Base-by-base conservation (phyloP, 2,888 invertebrate species). In the Hecatera dysodea region DNA sequence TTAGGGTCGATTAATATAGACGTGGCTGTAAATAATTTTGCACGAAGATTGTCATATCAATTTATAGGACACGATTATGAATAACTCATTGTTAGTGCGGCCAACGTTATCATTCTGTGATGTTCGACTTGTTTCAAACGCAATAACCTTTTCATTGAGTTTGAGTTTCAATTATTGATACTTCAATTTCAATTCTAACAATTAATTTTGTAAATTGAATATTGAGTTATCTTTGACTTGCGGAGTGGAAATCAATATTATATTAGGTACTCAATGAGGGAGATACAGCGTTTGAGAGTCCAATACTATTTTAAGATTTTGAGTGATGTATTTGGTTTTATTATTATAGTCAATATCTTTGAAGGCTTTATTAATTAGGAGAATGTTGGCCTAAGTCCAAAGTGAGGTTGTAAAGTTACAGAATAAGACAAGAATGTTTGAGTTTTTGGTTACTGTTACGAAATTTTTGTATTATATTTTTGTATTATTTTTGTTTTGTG, bases 11-110 rank as follows among this genome's bases (percentile, higher is more conserved):
- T 79, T 75, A 72, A 67, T 77, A 86, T 82, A 79, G 81, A 81
- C 70, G 69, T 82, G 72, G 92, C 93, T 93, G 93, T 93, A 93
- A 84, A 93, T 92, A 93, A 88, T 90, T 92, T 91, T 91, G 93
- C 93, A 93, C 90, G 84, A 89, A 89, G 83, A 86, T 93, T 92
- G 90, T 89, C 93, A 93, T 93, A 93, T 93, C 93, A 92, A 87
- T 81, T 85, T 85, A 87, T 89, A 88, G 86, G 82, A 88, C 86
- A 81, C 85, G 79, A 74, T 84, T 83, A 78, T 73, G 70, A 87
- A 69, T 72, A 73, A 82, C 77, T 81, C 62, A 75, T 79, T 68
- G 79, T 80, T 84, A 78, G 70, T 55, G 52, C 61, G 27, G 52
- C 8, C 79, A 63, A 66, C 60, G 39, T 55, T 67, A 64, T 48